phyloP scores from a whole-genome alignment of 2,888 invertebrate species.

The Oxycera nigricornis region DNA sequence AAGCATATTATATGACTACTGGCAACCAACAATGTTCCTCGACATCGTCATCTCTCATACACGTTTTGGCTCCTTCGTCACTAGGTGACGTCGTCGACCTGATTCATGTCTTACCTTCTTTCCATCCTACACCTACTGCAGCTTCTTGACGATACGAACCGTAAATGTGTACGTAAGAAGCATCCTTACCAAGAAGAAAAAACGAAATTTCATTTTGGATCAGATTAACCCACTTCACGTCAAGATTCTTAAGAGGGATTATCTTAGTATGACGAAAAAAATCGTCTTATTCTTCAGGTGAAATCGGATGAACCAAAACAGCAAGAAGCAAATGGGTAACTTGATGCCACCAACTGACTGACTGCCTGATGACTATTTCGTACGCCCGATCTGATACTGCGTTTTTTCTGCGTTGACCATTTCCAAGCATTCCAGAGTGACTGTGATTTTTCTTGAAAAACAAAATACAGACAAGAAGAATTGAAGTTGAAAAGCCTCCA shows the following conservation, averaged over 20 bases:
- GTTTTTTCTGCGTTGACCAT: slow-evolving; percentile 16
- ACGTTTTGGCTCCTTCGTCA: not conserved
- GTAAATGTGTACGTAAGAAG: not conserved
- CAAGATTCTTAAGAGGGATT: slow-evolving; percentile 24
- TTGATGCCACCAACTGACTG: slow-evolving; percentile 5
- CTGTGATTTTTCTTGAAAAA: not conserved
- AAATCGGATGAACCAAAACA: not conserved
- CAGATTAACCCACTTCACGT: slow-evolving; percentile 38
- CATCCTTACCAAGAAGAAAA: not conserved
- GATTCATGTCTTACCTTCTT: not conserved
- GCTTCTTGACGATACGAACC: not conserved
- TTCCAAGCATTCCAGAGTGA: not conserved
- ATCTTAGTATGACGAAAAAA: not conserved
- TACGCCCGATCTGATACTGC: slow-evolving; percentile 26
- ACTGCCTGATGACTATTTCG: slow-evolving; percentile 15
- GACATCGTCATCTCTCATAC: not conserved
- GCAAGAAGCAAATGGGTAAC: not conserved
- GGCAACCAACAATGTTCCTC: not conserved
- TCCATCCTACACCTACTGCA: not conserved
- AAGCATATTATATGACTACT: not conserved
- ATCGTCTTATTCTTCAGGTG: not conserved
- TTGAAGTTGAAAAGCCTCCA: no score
- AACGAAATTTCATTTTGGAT: slow-evolving; percentile 30
- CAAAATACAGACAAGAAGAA: no score
- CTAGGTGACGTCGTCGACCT: not conserved